Evolutionary conservation across 2,888 invertebrate genomes (phyloP).

Genomic region (Epinotia demarniana): DNA sequence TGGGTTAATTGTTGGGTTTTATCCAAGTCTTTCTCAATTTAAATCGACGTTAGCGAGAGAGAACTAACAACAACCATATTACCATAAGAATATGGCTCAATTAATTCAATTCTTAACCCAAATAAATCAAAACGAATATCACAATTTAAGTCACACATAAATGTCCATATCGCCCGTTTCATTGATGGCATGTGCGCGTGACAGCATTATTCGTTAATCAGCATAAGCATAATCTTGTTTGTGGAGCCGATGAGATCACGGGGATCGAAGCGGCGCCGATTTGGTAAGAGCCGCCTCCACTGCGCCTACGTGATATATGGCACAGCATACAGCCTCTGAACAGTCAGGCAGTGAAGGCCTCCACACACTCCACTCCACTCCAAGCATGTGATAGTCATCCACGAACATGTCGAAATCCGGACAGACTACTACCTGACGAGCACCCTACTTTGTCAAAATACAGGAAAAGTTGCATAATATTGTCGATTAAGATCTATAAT

Average conservation of each 20-base stretch:
- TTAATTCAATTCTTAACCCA: not conserved
- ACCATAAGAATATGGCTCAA: not conserved
- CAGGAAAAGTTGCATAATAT: too few species aligned
- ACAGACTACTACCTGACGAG: too few species aligned
- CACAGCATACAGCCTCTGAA: constrained; percentile 8
- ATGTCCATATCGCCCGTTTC: constrained; percentile 24
- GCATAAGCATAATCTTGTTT: constrained; percentile 43
- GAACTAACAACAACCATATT: not conserved
- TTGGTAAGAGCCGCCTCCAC: constrained; percentile 55
- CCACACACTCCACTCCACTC: too few species aligned
- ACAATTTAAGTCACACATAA: constrained; percentile 15
- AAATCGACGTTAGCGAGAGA: not conserved
- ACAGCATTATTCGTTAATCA: constrained; percentile 31
- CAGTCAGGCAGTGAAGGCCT: too few species aligned
- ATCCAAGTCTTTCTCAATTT: not conserved
- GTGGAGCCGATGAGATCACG: constrained; percentile 57
- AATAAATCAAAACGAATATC: constrained; percentile 9
- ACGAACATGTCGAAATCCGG: too few species aligned
- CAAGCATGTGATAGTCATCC: too few species aligned
- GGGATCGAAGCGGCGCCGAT: constrained; percentile 59
- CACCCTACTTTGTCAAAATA: too few species aligned
- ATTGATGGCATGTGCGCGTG: constrained; percentile 25
- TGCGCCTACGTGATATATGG: constrained; percentile 47
- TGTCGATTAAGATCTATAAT: too few species aligned
- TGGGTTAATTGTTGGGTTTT: not conserved